Evolutionary conservation across 2,888 invertebrate species (phyloP).

Genomic region (Acronicta aceris): DNA sequence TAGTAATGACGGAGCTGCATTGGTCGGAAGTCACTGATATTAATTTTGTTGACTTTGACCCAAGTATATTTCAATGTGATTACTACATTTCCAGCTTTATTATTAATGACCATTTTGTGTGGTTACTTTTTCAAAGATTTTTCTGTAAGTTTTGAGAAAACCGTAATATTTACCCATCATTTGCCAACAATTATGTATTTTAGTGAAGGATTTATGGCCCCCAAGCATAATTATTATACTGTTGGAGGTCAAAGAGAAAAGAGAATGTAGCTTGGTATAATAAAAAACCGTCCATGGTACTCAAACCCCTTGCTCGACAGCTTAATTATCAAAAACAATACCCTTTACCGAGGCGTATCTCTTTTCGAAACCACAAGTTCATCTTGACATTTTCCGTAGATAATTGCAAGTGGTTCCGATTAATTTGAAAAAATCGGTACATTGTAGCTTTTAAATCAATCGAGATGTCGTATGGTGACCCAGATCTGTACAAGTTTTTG

Average conservation of each 20-base stretch:
- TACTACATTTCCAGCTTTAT: slow-evolving; percentile 26
- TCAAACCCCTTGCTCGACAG: slow-evolving; percentile 30
- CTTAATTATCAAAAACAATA: slow-evolving; percentile 42
- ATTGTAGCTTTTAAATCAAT: slow-evolving; percentile 53
- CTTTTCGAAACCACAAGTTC: slow-evolving; percentile 62
- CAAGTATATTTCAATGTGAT: slow-evolving; percentile 32
- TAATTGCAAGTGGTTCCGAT: slow-evolving; percentile 58
- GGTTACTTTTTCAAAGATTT: neutral
- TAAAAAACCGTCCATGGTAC: slow-evolving; percentile 16
- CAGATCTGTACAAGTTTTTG: slow-evolving; percentile 62
- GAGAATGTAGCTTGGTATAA: slow-evolving; percentile 14
- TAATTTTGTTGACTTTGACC: slow-evolving; percentile 39
- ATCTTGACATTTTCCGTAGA: slow-evolving; percentile 67
- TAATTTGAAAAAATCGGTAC: slow-evolving; percentile 57
- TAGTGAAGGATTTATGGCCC: neutral
- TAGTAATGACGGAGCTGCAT: slow-evolving; percentile 39
- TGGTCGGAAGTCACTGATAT: slow-evolving; percentile 46
- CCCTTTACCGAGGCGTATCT: slow-evolving; percentile 48
- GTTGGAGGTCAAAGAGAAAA: neutral
- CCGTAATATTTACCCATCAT: neutral
- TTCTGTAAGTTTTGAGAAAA: no score
- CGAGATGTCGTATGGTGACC: slow-evolving; percentile 48
- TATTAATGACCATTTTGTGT: slow-evolving; percentile 14
- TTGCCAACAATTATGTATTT: neutral
- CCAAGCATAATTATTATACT: neutral